These are phyloP conservation scores for Rhinogobius similis DNA, from an alignment of 2,113 vertebrate species.

Conservation along the genomic window DNA sequence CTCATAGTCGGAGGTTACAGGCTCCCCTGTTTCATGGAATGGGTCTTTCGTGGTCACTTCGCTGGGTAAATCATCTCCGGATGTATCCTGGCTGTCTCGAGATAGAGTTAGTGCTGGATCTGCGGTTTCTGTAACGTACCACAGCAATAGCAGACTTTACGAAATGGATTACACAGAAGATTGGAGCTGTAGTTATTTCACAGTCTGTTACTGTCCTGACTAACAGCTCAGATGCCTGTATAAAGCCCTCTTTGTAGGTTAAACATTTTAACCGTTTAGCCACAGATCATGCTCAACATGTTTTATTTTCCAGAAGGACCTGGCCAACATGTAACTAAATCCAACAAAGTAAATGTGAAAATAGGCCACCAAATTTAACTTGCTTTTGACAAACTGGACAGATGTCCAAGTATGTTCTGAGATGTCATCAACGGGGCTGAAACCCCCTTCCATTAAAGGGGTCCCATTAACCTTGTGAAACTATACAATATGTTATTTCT, in stretches of 20 bases:
- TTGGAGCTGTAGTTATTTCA: slow-evolving; percentile 41
- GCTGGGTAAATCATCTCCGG: slow-evolving; percentile 77
- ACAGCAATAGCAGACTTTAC: background rate
- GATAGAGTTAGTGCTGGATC: slow-evolving; percentile 75
- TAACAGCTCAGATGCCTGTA: slow-evolving; percentile 29
- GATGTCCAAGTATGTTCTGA: background rate
- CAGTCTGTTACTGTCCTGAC: slow-evolving; percentile 41
- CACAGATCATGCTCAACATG: slow-evolving; percentile 25
- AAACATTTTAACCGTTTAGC: slow-evolving; percentile 44
- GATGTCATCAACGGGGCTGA: no score
- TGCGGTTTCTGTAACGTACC: slow-evolving; percentile 58
- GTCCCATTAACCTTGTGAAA: no score
- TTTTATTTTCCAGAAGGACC: slow-evolving; percentile 13
- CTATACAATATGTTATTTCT: no score
- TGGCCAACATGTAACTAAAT: background rate
- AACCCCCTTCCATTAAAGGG: no score
- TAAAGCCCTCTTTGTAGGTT: slow-evolving; percentile 70
- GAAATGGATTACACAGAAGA: background rate
- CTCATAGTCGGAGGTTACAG: slow-evolving; percentile 76
- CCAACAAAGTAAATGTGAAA: background rate
- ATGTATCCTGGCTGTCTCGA: slow-evolving; percentile 87
- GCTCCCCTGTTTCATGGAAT: slow-evolving; percentile 67
- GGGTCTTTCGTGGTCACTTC: slow-evolving; percentile 76
- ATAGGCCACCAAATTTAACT: background rate
- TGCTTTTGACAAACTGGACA: background rate